Evolutionary conservation across 92 coral and sea anemone genomes (phyloP), one percentile per base, ranked within the genome.

Genomic region (Palythoa caribaeorum): DNA sequence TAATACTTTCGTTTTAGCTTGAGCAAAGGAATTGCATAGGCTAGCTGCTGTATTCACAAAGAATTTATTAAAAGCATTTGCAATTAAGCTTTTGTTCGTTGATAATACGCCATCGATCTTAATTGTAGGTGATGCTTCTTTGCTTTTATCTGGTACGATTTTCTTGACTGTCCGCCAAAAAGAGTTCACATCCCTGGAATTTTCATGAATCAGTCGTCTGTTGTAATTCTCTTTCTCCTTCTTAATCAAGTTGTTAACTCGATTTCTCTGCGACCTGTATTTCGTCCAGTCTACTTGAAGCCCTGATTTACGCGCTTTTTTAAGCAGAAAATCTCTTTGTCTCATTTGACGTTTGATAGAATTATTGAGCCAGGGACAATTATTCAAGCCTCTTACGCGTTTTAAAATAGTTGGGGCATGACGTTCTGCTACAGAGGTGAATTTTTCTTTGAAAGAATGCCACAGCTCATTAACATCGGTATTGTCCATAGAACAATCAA

Each of bases 301-400:
- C 44, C 78, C 35, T 21, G 88, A 52, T 89, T 84, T 89, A 36
- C 92, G 84, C 39, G 92, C 90, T 71, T 84, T 89, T 48, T 37
- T 81, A 68, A 89, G 74, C 55, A 71, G 76, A 66, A 69, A 84
- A 71, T 89, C 89, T 17, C 89, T 89, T 17, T 89, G 65, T 16
- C 89, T 80, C n/a, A 89, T 89, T 69, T 51, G 38, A 21, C 38
- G 39, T 57, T 89, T 89, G 38, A 89, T 71, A 12, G 84, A 40
- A 14, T 69, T 39, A 83, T 63, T 80, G 28, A 83, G 52, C 88
- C 88, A 89, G 48, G 92, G 89, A 89, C 92, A 84, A 38, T 71
- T 20, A 53, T 90, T 63, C 16, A 81, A 38, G 38, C 90, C 90
- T 38, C 90, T 35, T 47, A 87, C 86, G 39, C 90, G 86, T 80